Conservation (phyloP, 2,113 vertebrate genomes). For the Heliornis fulica region DNA sequence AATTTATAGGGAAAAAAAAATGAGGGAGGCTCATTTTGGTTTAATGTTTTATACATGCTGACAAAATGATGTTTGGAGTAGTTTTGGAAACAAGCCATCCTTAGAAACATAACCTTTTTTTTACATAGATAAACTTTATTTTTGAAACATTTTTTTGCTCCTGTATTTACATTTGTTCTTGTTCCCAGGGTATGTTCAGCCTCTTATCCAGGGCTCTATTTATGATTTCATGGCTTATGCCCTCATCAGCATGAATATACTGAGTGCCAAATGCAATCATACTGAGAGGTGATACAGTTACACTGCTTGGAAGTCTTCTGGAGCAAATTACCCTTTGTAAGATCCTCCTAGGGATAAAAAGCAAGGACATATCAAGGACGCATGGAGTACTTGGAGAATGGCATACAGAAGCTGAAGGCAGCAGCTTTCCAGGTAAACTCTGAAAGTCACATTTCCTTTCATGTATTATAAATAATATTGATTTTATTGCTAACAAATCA, state of each 20-base stretch:
- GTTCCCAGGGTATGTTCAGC: slow-evolving; percentile 74
- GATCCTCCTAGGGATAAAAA: slow-evolving; percentile 78
- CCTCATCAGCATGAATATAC: slow-evolving; percentile 78
- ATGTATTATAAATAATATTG: neutral
- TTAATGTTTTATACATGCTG: neutral
- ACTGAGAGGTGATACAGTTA: slow-evolving; percentile 82
- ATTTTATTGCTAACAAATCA: neutral
- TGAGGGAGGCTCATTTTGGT: neutral
- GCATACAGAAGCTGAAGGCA: slow-evolving; percentile 80
- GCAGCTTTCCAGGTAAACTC: slow-evolving; percentile 78
- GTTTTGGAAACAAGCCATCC: neutral
- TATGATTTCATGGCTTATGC: slow-evolving; percentile 85
- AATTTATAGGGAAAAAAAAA: neutral
- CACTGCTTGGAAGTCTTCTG: slow-evolving; percentile 83
- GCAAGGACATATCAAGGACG: slow-evolving; percentile 64
- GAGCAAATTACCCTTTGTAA: slow-evolving; percentile 83
- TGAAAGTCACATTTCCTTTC: neutral
- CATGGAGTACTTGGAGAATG: slow-evolving; percentile 76
- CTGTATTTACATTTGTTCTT: slow-evolving; percentile 68
- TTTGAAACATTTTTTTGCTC: slow-evolving; percentile 68
- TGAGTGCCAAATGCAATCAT: slow-evolving; percentile 76
- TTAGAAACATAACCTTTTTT: neutral
- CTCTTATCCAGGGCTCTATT: slow-evolving; percentile 77
- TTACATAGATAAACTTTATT: slow-evolving; percentile 71
- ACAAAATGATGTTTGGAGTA: neutral